Evolutionary conservation across 2,113 vertebrate species (phyloP).

Genomic region (Camelus dromedarius): DNA sequence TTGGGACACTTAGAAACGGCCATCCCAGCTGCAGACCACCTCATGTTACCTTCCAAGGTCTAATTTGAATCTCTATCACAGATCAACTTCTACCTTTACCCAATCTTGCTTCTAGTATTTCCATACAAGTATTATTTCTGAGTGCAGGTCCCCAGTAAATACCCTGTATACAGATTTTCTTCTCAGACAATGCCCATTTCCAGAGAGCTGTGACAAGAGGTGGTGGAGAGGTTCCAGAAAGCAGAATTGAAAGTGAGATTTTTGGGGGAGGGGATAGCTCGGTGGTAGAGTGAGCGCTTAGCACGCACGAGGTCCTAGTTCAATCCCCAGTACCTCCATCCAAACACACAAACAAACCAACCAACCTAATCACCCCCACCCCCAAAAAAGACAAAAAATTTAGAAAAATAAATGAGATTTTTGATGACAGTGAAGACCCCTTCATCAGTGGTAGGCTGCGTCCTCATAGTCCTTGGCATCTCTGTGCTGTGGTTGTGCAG

Average conservation of each 20-base stretch:
- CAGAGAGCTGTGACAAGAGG: not conserved
- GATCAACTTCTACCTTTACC: not conserved
- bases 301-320: too few species aligned
- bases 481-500: rapidly evolving
- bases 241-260: not conserved
- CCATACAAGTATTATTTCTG: not conserved
- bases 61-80: not conserved
- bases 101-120: not conserved
- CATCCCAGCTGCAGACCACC: not conserved
- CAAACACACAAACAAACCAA: too few species aligned
- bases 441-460: not conserved
- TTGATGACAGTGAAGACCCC: not conserved
- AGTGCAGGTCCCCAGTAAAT: not conserved
- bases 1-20: not conserved
- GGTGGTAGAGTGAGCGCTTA: too few species aligned
- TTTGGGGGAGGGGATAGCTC: not conserved
- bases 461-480: not conserved
- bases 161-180: not conserved
- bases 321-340: too few species aligned
- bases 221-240: not conserved
- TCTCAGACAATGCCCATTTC: not conserved
- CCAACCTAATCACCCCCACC: too few species aligned
- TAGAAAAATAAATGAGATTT: not conserved
- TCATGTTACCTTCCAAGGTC: not conserved
- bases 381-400: too few species aligned